Percentiles rank a stretch among this genome's conserved stretches.
These are phyloP conservation scores for Himantopus leucocephalus DNA, from an alignment of 2,113 vertebrate genomes.

Conservation along the genomic window DNA sequence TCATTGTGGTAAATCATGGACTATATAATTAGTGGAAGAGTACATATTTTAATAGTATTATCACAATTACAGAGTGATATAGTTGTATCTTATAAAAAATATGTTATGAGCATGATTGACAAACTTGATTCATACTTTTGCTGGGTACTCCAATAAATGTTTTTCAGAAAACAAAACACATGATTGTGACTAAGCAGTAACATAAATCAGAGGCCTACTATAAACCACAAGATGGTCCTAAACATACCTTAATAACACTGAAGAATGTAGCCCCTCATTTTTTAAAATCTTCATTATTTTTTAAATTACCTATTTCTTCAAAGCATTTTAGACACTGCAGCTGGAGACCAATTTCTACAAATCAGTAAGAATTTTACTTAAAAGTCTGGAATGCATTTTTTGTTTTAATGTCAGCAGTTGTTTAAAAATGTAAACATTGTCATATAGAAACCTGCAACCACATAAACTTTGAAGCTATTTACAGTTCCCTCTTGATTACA, in stretches of 20 bases:
- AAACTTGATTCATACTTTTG: background rate
- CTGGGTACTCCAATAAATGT: background rate
- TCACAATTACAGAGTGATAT: background rate
- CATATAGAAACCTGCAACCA: background rate
- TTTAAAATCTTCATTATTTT: background rate
- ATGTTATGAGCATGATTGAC: background rate
- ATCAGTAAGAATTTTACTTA: background rate
- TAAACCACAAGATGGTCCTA: background rate
- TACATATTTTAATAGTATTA: background rate
- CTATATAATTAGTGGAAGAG: background rate
- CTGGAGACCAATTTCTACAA: background rate
- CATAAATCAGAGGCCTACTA: background rate
- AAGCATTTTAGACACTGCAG: background rate
- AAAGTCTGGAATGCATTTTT: background rate
- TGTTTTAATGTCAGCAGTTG: background rate
- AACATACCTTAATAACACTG: background rate
- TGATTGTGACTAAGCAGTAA: background rate
- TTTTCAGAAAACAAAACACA: background rate
- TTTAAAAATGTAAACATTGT: background rate
- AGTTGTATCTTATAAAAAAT: background rate
- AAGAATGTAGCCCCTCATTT: background rate
- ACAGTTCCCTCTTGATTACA: background rate
- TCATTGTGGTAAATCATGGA: background rate
- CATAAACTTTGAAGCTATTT: background rate
- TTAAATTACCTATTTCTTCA: background rate